These are phyloP conservation scores for Eriocheir sinensis DNA, from an alignment of 1,140 invertebrate genomes.

Conservation along the genomic window DNA sequence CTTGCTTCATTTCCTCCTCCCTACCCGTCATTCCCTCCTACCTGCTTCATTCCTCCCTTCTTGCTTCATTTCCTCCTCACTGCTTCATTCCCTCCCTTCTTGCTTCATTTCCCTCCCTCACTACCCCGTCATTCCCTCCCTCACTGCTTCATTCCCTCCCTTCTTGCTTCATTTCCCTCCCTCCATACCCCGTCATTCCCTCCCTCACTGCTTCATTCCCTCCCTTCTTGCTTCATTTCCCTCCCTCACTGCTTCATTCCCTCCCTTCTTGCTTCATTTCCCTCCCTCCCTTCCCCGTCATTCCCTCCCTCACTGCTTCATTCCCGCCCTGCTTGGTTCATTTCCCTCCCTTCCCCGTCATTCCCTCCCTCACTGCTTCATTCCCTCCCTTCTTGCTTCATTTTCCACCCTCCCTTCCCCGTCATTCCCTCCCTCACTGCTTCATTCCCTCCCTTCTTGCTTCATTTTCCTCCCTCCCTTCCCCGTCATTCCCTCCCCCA, in stretches of 20 bases:
- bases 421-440: no score
- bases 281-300: no score
- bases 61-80: neutral
- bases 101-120: neutral
- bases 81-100: neutral
- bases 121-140: neutral
- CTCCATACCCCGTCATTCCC: neutral
- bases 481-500: neutral
- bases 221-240: neutral
- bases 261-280: neutral
- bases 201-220: neutral
- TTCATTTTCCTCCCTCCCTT: neutral
- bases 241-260: neutral
- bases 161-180: neutral
- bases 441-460: neutral
- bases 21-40: neutral
- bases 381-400: no score
- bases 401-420: no score
- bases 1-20: neutral
- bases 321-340: no score
- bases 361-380: neutral
- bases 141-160: neutral
- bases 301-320: no score
- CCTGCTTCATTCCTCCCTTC: neutral
- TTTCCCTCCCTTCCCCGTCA: neutral